Conservation (phyloP, 2,888 invertebrate genomes). For the Epicampocera succincta region DNA sequence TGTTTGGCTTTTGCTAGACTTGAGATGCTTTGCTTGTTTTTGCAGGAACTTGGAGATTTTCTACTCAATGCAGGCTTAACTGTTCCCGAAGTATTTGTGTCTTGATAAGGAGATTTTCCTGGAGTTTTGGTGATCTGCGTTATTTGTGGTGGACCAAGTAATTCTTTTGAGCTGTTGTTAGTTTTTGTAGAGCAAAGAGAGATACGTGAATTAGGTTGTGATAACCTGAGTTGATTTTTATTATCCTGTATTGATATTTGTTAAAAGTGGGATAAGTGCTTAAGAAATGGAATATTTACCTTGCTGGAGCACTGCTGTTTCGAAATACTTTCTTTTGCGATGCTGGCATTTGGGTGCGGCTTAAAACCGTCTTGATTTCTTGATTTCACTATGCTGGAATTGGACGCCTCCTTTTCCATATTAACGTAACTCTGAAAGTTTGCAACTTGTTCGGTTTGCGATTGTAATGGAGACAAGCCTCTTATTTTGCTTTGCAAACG, state of each 20-base stretch:
- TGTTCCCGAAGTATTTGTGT: no score
- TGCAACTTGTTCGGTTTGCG: neutral
- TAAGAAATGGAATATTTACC: neutral
- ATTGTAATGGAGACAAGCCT: constrained; percentile 14
- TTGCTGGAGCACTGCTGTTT: neutral
- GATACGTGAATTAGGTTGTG: neutral
- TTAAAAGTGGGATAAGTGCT: neutral
- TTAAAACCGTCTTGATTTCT: neutral
- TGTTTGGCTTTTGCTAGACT: no score
- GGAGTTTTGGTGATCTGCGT: no score
- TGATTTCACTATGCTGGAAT: neutral
- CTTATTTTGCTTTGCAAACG: constrained; percentile 26
- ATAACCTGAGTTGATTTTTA: constrained; percentile 12
- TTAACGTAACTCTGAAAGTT: constrained; percentile 32
- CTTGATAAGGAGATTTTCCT: no score
- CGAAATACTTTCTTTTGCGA: neutral
- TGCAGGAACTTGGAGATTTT: no score
- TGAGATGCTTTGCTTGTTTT: no score
- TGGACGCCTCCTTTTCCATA: neutral
- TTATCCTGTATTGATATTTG: neutral
- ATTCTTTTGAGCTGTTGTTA: neutral
- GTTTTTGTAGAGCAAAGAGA: neutral
- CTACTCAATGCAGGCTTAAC: no score
- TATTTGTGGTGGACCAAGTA: no score
- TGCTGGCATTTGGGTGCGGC: neutral